A percentile compares a stretch with the other conserved stretches of the same genome.
Conservation (phyloP, 2,888 invertebrate genomes). For the Philonicus albiceps region DNA sequence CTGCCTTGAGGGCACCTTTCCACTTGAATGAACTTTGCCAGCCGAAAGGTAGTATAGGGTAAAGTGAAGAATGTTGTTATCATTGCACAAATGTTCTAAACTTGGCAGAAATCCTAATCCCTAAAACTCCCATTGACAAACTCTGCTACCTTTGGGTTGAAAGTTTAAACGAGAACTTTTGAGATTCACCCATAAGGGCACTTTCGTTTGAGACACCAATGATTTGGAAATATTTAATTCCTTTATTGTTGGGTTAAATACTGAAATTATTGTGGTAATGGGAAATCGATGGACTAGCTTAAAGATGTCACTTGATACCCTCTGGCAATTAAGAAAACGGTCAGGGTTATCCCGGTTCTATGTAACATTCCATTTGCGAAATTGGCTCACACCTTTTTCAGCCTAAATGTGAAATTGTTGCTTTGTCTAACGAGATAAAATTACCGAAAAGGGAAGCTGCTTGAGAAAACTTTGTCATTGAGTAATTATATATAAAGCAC, state of each 20-base stretch:
- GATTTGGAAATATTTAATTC: background rate
- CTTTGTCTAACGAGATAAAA: background rate
- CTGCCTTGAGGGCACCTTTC: background rate
- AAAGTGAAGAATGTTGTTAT: background rate
- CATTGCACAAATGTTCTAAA: background rate
- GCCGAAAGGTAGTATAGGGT: background rate
- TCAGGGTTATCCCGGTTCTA: background rate
- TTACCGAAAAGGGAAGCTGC: background rate
- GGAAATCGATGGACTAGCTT: background rate
- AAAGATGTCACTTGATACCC: slow-evolving; percentile 1
- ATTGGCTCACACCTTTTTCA: background rate
- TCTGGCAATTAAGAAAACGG: background rate
- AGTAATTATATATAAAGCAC: background rate
- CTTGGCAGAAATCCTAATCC: background rate
- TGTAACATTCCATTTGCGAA: background rate
- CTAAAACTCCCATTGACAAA: background rate
- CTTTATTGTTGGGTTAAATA: background rate
- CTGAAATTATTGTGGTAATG: background rate
- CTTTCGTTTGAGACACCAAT: background rate
- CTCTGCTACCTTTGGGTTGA: background rate
- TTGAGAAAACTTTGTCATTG: background rate
- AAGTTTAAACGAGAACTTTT: background rate
- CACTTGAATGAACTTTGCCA: background rate
- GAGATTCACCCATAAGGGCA: background rate
- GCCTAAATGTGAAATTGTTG: background rate